Base-by-base conservation (phyloP, 2,888 invertebrate species). In the Zhuqinia jingwanae region DNA sequence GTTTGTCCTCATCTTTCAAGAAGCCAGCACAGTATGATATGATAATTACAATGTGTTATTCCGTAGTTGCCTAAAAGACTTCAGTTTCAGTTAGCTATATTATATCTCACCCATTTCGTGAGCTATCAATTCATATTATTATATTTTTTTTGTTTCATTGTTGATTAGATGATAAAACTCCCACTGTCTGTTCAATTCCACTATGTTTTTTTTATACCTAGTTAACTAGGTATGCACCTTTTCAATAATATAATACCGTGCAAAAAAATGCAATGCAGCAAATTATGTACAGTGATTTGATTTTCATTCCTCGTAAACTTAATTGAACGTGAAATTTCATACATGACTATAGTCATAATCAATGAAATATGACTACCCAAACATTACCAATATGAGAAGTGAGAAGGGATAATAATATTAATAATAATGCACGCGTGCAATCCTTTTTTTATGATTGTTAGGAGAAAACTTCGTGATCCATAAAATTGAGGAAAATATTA, bases 401-500 rank as follows among this genome's bases (percentile, higher is more conserved):
- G n/a, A n/a, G n/a, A n/a, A n/a, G n/a, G n/a, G n/a, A n/a, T n/a
- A n/a, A n/a, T n/a, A n/a, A n/a, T n/a, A n/a, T n/a, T n/a, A 78
- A 63, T 47, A 78, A 58, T 45, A n/a, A 25, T 80, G 36, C 79
- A 80, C 79, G 79, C 17, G 68, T 60, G 42, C 17, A 22, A 45
- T 56, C 22, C 22, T 22, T 36, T 20, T 30, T 68, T 70, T 70
- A 80, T 56, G 80, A 80, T 22, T 70, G 42, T n/a, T 68, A 42
- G 27, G 70, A 53, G 56, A 70, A 56, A 36, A 56, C 15, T 56
- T 80, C 80, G 80, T 80, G 80, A 80, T 70, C 30, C 25, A 25
- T 80, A 80, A 79, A 80, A 36, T 8, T 36, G 36, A 36, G 8
- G 60, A 8, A 36, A 36, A 36, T 36, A 22, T 25, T 11, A 11